Evolutionary conservation across 2,797 vertebrate species (phyloP).

Genomic region (Vipera ursinii): DNA sequence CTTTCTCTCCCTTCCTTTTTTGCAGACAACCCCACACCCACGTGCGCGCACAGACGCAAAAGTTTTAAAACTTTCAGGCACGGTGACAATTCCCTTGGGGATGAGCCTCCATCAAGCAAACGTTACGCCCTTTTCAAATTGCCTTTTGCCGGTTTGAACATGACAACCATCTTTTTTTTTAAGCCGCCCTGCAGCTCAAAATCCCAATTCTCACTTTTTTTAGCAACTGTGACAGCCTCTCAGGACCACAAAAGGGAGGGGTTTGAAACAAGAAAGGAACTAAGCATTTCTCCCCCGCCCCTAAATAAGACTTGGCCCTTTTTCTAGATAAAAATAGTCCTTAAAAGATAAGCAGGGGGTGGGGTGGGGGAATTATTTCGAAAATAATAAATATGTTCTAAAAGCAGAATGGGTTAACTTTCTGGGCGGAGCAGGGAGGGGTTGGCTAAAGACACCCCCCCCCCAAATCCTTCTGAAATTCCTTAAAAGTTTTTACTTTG

Average conservation of each 20-base stretch:
- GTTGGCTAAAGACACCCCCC: neutral
- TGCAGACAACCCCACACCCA: neutral
- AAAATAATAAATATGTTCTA: neutral
- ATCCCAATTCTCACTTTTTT: neutral
- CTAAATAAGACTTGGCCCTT: neutral
- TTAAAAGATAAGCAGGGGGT: neutral
- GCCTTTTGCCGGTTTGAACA: neutral
- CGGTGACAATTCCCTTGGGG: neutral
- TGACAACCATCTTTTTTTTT: neutral
- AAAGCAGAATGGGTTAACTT: neutral
- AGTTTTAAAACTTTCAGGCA: neutral
- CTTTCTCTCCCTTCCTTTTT: neutral
- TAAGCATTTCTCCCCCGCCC: neutral
- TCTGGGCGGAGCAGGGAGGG: rapidly evolving
- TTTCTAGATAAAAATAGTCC: neutral
- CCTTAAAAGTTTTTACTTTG: constrained; percentile 78
- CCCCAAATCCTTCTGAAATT: too few species aligned
- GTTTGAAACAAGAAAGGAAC: neutral
- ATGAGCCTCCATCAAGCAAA: neutral
- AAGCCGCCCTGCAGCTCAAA: neutral
- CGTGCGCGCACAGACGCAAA: rapidly evolving
- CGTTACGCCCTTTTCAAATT: neutral
- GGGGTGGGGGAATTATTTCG: neutral
- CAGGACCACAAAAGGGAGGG: neutral
- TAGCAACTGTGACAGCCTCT: neutral